Evolutionary conservation across 2,113 vertebrate species (phyloP).

Genomic region (Xenopus laevis): DNA sequence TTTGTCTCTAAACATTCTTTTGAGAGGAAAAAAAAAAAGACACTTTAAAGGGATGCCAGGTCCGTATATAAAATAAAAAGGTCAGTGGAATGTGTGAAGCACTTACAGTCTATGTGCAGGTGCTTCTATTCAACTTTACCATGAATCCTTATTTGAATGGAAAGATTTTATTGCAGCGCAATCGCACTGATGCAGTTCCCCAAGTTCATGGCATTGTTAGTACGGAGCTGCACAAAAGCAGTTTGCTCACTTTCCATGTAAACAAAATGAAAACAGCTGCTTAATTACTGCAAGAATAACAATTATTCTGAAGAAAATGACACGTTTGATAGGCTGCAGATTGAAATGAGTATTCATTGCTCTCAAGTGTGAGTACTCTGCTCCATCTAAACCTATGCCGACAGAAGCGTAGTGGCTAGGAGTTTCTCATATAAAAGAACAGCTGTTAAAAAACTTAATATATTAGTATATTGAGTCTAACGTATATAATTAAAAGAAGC

Average conservation of each 20-base stretch:
- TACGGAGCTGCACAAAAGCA: not conserved
- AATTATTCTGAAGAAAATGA: not conserved
- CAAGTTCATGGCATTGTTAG: not conserved
- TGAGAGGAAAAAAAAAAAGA: slow-evolving; percentile 36
- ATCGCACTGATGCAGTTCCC: not conserved
- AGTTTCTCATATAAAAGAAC: too few species aligned
- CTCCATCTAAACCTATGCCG: not conserved
- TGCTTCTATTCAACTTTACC: slow-evolving; percentile 17
- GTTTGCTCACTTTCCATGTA: not conserved
- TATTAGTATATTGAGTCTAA: too few species aligned
- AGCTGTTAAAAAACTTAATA: too few species aligned
- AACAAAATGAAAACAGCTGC: slow-evolving; percentile 9
- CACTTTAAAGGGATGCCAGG: slow-evolving; percentile 33
- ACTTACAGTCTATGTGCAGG: slow-evolving; percentile 9
- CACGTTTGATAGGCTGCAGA: not conserved
- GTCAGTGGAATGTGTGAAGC: not conserved
- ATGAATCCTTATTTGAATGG: not conserved
- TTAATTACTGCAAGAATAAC: not conserved
- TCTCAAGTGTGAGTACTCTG: not conserved
- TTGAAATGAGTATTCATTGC: not conserved
- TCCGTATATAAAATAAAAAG: slow-evolving; percentile 6
- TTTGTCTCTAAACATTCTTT: not conserved
- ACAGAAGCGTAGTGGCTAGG: too few species aligned
- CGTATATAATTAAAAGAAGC: not conserved
- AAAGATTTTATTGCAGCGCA: not conserved